These are phyloP conservation scores for Prochilodus magdalenae DNA, from an alignment of 2,113 vertebrate species.

Conservation along the genomic window DNA sequence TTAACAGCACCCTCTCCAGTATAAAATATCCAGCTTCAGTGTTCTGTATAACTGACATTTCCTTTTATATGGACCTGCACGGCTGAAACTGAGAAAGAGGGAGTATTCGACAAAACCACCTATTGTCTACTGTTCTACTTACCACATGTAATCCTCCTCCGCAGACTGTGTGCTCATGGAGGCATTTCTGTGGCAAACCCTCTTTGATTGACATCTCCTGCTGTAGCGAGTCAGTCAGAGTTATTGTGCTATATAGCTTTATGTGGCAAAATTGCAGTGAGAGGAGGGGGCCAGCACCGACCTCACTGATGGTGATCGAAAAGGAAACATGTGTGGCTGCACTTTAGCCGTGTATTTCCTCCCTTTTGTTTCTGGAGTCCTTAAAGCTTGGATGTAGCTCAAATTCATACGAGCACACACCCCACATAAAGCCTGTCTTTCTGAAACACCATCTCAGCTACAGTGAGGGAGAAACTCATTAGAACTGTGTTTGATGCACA, in stretches of 20 bases:
- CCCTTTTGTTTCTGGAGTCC: not conserved
- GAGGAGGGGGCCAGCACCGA: slow-evolving; percentile 4
- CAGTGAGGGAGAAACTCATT: slow-evolving; percentile 41
- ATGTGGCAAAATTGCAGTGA: slow-evolving; percentile 16
- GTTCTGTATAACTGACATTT: not conserved
- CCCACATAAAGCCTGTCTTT: not conserved
- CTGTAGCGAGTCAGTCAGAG: slow-evolving; percentile 10
- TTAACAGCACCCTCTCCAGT: too few species aligned
- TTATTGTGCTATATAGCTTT: not conserved
- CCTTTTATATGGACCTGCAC: too few species aligned
- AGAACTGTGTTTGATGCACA: not conserved
- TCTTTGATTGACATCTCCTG: slow-evolving; percentile 16
- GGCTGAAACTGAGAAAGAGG: not conserved
- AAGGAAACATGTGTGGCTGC: not conserved
- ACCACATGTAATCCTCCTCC: not conserved
- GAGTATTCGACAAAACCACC: not conserved
- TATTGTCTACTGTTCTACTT: not conserved
- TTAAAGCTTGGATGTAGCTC: not conserved
- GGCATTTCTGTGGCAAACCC: not conserved
- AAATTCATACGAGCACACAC: too few species aligned
- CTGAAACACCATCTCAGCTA: slow-evolving; percentile 27
- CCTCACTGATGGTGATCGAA: slow-evolving; percentile 23
- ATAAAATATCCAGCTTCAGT: too few species aligned
- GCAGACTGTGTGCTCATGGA: not conserved
- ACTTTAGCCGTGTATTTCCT: slow-evolving; percentile 8